Evolutionary conservation across 2,113 vertebrate genomes (phyloP), one percentile per base, ranked within the genome.

Genomic region (Mola mola): DNA sequence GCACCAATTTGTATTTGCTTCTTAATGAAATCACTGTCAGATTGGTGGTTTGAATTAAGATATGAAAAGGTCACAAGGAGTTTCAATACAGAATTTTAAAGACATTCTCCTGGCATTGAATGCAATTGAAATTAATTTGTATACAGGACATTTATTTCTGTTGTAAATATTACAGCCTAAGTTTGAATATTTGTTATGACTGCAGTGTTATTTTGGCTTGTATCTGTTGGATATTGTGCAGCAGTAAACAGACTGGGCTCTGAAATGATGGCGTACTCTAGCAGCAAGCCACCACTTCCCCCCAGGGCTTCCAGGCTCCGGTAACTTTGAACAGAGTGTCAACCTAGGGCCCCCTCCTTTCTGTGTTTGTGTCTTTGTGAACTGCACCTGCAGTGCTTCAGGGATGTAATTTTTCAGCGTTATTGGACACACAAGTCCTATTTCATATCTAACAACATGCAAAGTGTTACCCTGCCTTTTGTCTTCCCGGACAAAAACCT

Each of bases 341-440:
- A 59, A 20, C 43, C 31, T n/a, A n/a, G n/a, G n/a, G n/a, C 53
- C 41, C 16, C 41, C 17, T 10, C 31, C 46, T 10, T 19, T 31
- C 9, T 8, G 36, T 25, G 33, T 47, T 29, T 29, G 31, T 48
- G 33, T 26, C 48, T 59, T 50, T 51, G 57, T 73, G 51, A 70
- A 68, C 56, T 76, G 64, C 64, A 71, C 76, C 76, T 75, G 79
- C 66, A 48, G 31, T 11, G 61, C 69, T 81, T 65, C 41, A 37
- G 69, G 73, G 72, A 52, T 38, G 57, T 37, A 69, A 74, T 80
- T 67, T 48, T 40, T 64, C 62, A 52, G 61, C 49, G 64, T 62
- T 68, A 42, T 59, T 71, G 13, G 40, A 57, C 69, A 42, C 51
- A 64, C 47, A 12, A 40, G 31, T 56, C 60, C 22, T 28, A 43